phyloP scores from a whole-genome alignment of 2,113 vertebrate genomes.

The Podarcis raffonei region DNA sequence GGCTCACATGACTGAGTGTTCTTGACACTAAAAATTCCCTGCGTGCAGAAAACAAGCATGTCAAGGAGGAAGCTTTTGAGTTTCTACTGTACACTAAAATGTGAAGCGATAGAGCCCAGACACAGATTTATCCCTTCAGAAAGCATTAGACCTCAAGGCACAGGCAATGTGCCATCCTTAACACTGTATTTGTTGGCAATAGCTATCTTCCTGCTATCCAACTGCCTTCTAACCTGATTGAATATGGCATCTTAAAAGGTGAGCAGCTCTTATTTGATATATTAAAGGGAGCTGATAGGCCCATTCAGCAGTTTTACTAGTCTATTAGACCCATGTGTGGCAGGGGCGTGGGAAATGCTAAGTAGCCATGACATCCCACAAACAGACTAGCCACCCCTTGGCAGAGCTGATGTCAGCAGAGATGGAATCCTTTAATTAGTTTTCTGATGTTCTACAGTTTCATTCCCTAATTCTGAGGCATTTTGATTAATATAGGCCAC shows the following conservation, averaged over 20 bases:
- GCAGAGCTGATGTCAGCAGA: background rate
- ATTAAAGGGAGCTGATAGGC: background rate
- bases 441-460: background rate
- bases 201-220: background rate
- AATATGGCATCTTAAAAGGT: background rate
- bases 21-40: too few species aligned
- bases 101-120: background rate
- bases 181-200: background rate
- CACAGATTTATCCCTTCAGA: background rate
- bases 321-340: too few species aligned
- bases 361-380: too few species aligned
- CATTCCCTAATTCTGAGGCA: background rate
- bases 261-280: background rate
- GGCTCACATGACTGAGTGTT: too few species aligned
- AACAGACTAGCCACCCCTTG: too few species aligned
- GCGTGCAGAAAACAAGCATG: too few species aligned
- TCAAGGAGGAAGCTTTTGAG: background rate
- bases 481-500: slow-evolving; percentile 8
- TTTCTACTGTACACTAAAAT: background rate
- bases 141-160: background rate
- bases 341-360: background rate
- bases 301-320: too few species aligned
- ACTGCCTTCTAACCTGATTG: background rate
- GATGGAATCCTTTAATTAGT: background rate
- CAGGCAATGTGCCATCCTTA: background rate